Conservation (phyloP, 2,113 vertebrate genomes). For the Catagonus wagneri region DNA sequence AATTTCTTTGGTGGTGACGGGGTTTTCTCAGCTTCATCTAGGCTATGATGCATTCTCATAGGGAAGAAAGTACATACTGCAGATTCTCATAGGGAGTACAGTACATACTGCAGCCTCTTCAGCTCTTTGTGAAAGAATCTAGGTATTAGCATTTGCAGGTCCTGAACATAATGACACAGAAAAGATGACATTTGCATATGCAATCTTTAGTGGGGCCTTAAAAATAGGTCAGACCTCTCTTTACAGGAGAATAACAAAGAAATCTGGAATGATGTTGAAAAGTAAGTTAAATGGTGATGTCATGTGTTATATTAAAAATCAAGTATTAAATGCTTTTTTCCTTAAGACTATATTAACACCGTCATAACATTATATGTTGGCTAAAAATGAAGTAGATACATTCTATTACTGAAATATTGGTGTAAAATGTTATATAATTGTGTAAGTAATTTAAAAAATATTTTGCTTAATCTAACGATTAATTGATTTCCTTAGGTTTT, state of each 20-base stretch:
- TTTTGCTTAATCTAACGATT: too few relatives aligned
- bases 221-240: slow-evolving; percentile 57
- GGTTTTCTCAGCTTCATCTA: not conserved
- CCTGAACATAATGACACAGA: not conserved
- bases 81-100: not conserved
- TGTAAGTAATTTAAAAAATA: not conserved
- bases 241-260: slow-evolving; percentile 57
- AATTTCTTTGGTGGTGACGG: slow-evolving; percentile 18
- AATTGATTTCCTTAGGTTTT: not conserved
- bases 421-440: not conserved
- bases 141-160: not conserved
- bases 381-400: not conserved
- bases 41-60: not conserved
- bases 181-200: slow-evolving; percentile 42
- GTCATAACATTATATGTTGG: not conserved
- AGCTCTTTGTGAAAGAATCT: not conserved
- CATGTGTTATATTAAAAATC: not conserved
- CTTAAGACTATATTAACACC: not conserved
- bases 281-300: not conserved
- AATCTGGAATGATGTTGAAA: not conserved
- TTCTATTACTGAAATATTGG: not conserved
- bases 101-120: not conserved
- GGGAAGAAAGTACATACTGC: slow-evolving; percentile 1
- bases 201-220: not conserved
- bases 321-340: not conserved